Percentiles rank a stretch among this genome's conserved stretches.
phyloP scores from a whole-genome alignment of 2,888 invertebrate genomes.

The Eucera pruinosa region DNA sequence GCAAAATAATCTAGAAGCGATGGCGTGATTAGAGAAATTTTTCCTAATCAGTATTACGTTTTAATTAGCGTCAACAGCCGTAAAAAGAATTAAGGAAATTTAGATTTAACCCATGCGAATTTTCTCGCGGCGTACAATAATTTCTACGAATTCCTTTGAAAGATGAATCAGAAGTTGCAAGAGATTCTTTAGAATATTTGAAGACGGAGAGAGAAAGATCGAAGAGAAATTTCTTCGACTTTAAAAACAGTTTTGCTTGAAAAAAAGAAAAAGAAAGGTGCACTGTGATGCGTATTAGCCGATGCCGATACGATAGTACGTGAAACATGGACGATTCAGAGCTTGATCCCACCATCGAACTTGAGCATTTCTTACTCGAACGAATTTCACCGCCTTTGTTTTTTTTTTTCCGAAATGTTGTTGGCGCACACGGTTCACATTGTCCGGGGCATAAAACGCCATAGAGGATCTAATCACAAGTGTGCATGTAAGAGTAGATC shows the following conservation, averaged over 20 bases:
- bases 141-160: not conserved
- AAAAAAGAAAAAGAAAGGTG: constrained; percentile 31
- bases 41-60: no score
- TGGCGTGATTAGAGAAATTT: no score
- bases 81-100: no score
- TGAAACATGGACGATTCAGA: constrained; percentile 30
- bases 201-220: no score
- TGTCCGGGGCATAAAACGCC: constrained; percentile 46
- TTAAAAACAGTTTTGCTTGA: constrained; percentile 30
- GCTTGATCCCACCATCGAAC: constrained; percentile 39
- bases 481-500: constrained; percentile 67
- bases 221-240: constrained; percentile 28
- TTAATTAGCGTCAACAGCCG: no score
- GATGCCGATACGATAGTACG: constrained; percentile 47
- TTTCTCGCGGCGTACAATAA: no score
- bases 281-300: constrained; percentile 60
- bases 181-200: no score
- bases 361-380: constrained; percentile 42
- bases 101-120: no score
- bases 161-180: not conserved
- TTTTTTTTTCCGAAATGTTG: constrained; percentile 45
- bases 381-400: constrained; percentile 59
- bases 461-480: constrained; percentile 53
- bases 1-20: no score
- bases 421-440: constrained; percentile 55